Evolutionary conservation across 2,113 vertebrate species (phyloP).

Genomic region (Mugil cephalus): DNA sequence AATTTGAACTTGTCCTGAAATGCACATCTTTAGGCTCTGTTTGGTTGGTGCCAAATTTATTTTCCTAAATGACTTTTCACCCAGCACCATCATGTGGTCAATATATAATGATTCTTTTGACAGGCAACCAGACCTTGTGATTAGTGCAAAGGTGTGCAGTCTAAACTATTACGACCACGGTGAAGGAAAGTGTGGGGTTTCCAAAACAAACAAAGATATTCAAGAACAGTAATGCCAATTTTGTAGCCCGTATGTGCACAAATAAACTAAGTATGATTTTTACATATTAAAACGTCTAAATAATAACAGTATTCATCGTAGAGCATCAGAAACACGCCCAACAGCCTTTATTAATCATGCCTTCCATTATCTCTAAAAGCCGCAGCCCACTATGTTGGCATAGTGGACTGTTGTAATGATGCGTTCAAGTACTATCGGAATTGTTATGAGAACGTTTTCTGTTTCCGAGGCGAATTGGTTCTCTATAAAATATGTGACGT

Average conservation of each 20-base stretch:
- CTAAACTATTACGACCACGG: no score
- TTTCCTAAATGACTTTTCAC: no score
- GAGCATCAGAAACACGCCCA: conserved; percentile 18
- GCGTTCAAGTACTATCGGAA: conserved; percentile 20
- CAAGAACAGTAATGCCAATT: neutral
- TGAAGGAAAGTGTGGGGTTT: neutral
- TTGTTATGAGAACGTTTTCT: neutral
- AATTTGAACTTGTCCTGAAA: no score
- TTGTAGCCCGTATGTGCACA: no score
- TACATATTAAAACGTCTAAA: neutral
- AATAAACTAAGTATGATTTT: no score
- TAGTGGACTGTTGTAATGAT: conserved; percentile 66
- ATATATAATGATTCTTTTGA: no score
- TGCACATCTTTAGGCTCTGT: no score
- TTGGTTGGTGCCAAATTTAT: no score
- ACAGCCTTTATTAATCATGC: conserved; percentile 29
- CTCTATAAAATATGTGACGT: neutral
- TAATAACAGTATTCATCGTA: neutral
- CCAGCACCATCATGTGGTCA: no score
- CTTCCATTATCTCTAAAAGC: conserved; percentile 11
- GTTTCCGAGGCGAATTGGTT: neutral
- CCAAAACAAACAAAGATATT: neutral
- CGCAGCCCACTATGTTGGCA: conserved; percentile 24
- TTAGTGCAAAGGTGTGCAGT: no score
- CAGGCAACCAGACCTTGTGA: no score